Evolutionary conservation across 1,140 invertebrate species (phyloP).

Genomic region (Lepidurus couesii): DNA sequence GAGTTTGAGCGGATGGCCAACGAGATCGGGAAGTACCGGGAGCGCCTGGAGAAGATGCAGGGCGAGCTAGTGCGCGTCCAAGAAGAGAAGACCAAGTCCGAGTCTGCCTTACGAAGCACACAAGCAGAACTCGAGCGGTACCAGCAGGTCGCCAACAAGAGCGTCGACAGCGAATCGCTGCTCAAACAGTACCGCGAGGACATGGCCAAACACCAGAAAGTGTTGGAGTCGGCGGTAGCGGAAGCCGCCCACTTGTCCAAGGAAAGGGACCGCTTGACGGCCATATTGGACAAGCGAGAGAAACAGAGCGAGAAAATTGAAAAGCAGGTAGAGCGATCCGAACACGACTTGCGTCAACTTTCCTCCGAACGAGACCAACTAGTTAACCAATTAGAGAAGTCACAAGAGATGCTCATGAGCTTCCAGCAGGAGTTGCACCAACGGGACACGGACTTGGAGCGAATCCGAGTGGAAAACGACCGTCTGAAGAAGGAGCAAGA

Average conservation of each 20-base stretch:
- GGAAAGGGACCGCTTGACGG: slow-evolving; percentile 65
- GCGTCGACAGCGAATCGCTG: slow-evolving; percentile 55
- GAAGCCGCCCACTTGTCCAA: slow-evolving; percentile 27
- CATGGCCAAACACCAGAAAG: slow-evolving; percentile 34
- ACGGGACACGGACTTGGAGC: slow-evolving; percentile 71
- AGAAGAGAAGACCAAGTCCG: slow-evolving; percentile 60
- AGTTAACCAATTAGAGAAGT: slow-evolving; percentile 81
- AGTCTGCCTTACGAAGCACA: slow-evolving; percentile 49
- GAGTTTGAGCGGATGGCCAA: slow-evolving; percentile 74
- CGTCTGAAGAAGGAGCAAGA: slow-evolving; percentile 62
- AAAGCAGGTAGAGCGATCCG: slow-evolving; percentile 55
- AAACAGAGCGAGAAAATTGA: slow-evolving; percentile 59
- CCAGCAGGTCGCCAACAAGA: slow-evolving; percentile 51
- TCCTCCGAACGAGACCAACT: slow-evolving; percentile 78
- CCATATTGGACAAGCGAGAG: slow-evolving; percentile 68
- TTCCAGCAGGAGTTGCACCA: slow-evolving; percentile 83
- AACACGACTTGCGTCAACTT: slow-evolving; percentile 74
- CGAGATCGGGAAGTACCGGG: slow-evolving; percentile 69
- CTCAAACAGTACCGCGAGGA: slow-evolving; percentile 34
- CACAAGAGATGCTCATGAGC: slow-evolving; percentile 84
- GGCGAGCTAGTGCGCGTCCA: slow-evolving; percentile 60
- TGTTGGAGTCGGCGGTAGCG: slow-evolving; percentile 34
- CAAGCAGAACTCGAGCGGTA: slow-evolving; percentile 44
- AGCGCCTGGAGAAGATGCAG: slow-evolving; percentile 63
- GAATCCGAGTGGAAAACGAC: slow-evolving; percentile 70